Conservation (phyloP, 2,113 vertebrate species). For the Gobio gobio region DNA sequence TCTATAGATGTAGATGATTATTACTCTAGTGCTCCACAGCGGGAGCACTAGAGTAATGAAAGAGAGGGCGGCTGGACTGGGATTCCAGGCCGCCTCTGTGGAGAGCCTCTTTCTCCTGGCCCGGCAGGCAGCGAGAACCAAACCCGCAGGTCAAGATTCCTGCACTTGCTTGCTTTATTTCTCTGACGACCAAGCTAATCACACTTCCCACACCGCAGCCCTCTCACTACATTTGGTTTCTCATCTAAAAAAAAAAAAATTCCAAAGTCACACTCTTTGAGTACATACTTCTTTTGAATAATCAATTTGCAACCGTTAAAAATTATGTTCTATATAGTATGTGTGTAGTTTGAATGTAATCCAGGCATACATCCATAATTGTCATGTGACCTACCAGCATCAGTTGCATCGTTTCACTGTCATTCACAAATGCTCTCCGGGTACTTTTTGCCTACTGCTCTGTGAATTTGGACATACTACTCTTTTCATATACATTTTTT, state of each 20-base stretch:
- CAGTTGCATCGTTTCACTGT: no score
- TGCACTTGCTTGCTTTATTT: conserved; percentile 87
- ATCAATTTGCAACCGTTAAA: no score
- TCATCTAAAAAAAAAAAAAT: neutral
- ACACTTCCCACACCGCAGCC: conserved; percentile 65
- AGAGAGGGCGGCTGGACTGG: conserved; percentile 84
- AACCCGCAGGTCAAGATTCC: conserved; percentile 86
- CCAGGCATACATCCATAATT: no score
- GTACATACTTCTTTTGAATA: no score
- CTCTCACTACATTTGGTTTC: neutral
- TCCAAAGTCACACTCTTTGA: no score
- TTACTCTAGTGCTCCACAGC: conserved; percentile 71
- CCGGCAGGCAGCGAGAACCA: conserved; percentile 79
- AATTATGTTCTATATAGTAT: no score
- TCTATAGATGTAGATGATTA: conserved; percentile 76
- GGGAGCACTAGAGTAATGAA: conserved; percentile 94
- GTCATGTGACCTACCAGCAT: no score
- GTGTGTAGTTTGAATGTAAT: no score
- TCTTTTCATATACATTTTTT: no score
- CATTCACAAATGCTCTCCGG: no score
- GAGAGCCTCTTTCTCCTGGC: conserved; percentile 81
- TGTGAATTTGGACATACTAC: no score
- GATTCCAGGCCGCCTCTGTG: conserved; percentile 84
- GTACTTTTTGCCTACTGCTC: no score
- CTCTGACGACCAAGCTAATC: conserved; percentile 95